Base-by-base conservation (phyloP, 2,888 invertebrate species). In the Mylabris sibirica region DNA sequence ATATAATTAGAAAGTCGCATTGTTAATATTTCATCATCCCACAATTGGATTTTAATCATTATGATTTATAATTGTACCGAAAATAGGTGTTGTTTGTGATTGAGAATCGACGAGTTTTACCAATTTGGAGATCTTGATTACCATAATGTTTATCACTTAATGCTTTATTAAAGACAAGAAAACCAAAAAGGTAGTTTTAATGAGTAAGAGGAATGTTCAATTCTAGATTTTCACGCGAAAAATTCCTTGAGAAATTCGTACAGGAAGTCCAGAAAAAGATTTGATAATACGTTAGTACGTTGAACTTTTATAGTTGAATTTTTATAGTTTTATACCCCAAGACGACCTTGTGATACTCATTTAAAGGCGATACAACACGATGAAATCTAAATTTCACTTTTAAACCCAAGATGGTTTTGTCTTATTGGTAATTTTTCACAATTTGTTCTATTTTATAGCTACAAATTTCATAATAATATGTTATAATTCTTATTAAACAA, bases 31-130 rank as follows among this genome's bases (percentile, higher is more conserved):
- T 49, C 20, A 49, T 49, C 20, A 49, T 44, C n/a, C 30, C 12
- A 44, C 44, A 44, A n/a, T 44, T n/a, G n/a, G 44, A 6, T 44
- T 44, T 44, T 44, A 44, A 44, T 44, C 44, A 44, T 44, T 17
- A 44, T 17, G 44, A 44, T 44, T 44, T 44, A 44, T 17, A 44
- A 44, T n/a, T 6, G 17, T 6, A 44, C 8, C 44, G n/a, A 17
- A 44, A 44, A 44, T 3, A 44, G 44, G 44, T 44, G 14, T 11
- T 38, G 38, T 38, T 14, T 14, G 12, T 14, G 2, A 38, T 14
- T 2, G 1, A 38, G 38, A 34, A 34, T 34, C 8, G 34, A 11
- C 9, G 35, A 38, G 38, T 38, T 38, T 4, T 1, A 38, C 38
- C 11, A 38, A 14, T n/a, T n/a, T 44, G 6, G n/a, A 12, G 5